Conservation (phyloP, 2,113 vertebrate species). For the Lethenteron camtschaticum region DNA sequence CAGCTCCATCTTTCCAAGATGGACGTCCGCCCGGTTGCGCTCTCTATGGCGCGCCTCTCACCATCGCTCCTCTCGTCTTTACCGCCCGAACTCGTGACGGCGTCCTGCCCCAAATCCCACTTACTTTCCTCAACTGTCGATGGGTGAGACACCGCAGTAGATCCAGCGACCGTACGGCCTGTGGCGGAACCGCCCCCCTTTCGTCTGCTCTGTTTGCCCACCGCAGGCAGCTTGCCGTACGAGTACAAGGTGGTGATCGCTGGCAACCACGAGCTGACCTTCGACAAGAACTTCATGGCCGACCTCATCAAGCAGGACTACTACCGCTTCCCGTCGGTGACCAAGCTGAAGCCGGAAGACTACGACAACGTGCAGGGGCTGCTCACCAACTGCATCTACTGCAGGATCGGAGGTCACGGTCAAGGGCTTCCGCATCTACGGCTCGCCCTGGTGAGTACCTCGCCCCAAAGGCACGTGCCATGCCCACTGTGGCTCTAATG, state of each 20-base stretch:
- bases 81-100: too few species aligned
- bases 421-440: constrained; percentile 96
- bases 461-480: too few species aligned
- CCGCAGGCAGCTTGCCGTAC: constrained; percentile 77
- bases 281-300: constrained; percentile 98
- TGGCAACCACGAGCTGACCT: constrained; percentile 97
- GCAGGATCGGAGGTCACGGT: constrained; percentile 89
- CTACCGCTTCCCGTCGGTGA: constrained; percentile 96
- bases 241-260: constrained; percentile 99
- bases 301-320: constrained; percentile 99
- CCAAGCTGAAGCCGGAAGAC: constrained; percentile 99
- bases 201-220: constrained; percentile 10
- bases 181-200: neutral
- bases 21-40: too few species aligned
- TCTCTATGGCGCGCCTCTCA: too few species aligned
- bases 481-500: too few species aligned
- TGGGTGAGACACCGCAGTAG: too few species aligned
- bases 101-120: too few species aligned
- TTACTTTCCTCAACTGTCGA: too few species aligned
- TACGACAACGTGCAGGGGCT: constrained; percentile 97
- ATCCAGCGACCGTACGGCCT: too few species aligned
- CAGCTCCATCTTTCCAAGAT: too few species aligned
- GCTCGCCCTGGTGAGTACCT: constrained; percentile 67
- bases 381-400: constrained; percentile 98
- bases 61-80: too few species aligned